Conservation (phyloP, 2,113 vertebrate genomes). For the Naja naja region DNA sequence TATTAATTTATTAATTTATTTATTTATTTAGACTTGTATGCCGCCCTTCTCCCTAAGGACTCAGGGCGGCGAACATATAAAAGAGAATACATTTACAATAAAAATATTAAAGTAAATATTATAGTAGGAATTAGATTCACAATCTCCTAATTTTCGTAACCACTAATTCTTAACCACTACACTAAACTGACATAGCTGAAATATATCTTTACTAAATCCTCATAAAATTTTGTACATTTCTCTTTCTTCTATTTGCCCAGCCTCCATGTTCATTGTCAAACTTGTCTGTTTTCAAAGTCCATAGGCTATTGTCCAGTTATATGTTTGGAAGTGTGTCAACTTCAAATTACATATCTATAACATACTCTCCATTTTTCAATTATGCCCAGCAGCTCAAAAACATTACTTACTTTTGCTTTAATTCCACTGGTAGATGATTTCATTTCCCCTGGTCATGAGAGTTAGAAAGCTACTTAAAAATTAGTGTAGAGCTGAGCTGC, state of each 20-base stretch:
- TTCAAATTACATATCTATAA: background rate
- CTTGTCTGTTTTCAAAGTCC: background rate
- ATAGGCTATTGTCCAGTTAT: background rate
- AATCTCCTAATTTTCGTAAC: background rate
- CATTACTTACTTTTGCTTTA: background rate
- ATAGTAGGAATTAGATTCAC: background rate
- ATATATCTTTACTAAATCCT: background rate
- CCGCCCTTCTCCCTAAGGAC: too few species aligned
- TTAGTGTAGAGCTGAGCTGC: background rate
- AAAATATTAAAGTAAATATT: too few species aligned
- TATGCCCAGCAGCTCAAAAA: background rate
- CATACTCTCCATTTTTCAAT: background rate
- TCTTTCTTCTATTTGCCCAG: background rate
- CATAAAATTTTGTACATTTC: background rate
- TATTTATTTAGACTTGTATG: too few species aligned
- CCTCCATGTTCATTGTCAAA: background rate
- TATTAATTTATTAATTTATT: too few species aligned
- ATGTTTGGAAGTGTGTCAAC: background rate
- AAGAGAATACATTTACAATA: too few species aligned
- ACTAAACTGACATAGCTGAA: background rate
- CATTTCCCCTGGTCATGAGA: background rate
- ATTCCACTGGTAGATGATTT: background rate
- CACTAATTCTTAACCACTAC: background rate
- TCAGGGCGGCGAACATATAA: too few species aligned
- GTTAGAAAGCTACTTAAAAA: background rate